A percentile compares a stretch with the other conserved stretches of the same genome.
These are phyloP conservation scores for Phoebastria nigripes DNA, from an alignment of 2,797 vertebrate genomes.

Conservation along the genomic window DNA sequence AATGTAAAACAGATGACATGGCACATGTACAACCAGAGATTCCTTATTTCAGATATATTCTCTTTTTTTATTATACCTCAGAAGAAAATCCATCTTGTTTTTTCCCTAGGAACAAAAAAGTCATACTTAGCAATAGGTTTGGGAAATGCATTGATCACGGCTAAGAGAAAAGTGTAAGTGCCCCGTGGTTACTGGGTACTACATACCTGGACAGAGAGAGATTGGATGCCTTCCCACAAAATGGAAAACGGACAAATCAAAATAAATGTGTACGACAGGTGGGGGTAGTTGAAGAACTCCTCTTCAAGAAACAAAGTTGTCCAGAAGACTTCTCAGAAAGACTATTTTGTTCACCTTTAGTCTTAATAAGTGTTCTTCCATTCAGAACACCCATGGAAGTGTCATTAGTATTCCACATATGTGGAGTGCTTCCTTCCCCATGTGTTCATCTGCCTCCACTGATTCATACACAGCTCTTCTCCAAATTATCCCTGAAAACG, in stretches of 20 bases:
- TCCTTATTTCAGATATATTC: not conserved
- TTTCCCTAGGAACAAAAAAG: not conserved
- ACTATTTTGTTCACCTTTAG: not conserved
- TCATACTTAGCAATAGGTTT: not conserved
- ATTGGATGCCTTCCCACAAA: not conserved
- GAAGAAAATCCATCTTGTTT: not conserved
- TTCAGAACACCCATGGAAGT: not conserved
- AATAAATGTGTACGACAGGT: not conserved
- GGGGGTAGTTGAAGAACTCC: not conserved
- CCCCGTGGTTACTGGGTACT: not conserved
- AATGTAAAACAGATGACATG: not conserved
- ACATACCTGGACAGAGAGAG: not conserved
- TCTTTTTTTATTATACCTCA: not conserved
- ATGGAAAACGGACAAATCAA: not conserved
- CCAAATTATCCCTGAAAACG: not conserved
- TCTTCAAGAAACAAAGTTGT: not conserved
- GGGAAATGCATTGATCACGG: not conserved
- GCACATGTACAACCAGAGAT: not conserved
- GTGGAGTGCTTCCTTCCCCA: not conserved
- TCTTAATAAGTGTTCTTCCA: not conserved
- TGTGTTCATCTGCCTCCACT: not conserved
- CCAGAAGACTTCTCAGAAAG: not conserved
- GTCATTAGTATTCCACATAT: not conserved
- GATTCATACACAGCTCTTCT: not conserved
- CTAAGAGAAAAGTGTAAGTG: not conserved